A percentile compares a stretch with the other conserved stretches of the same genome.
Conservation (phyloP, 1,140 invertebrate species). For the Eriosoma lanigerum region DNA sequence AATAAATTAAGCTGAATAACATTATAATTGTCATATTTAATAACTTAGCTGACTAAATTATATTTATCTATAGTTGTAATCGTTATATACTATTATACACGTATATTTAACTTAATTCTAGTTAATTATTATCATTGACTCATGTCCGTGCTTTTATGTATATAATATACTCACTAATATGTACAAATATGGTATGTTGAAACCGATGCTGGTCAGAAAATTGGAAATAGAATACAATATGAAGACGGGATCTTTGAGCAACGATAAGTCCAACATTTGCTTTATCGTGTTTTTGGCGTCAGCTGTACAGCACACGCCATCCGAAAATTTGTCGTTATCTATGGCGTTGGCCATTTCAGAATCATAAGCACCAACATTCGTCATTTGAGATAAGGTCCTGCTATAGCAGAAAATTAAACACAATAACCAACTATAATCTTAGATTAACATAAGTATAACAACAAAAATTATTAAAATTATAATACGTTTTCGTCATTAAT, state of each 20-base stretch:
- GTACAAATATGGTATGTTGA: conserved; percentile 91
- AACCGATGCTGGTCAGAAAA: conserved; percentile 94
- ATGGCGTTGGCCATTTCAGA: conserved; percentile 65
- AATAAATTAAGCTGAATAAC: too few relatives aligned
- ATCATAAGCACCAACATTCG: conserved; percentile 57
- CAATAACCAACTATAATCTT: too few relatives aligned
- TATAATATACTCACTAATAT: conserved; percentile 63
- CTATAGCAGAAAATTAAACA: conserved; percentile 55
- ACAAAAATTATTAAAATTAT: too few relatives aligned
- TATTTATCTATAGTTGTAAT: too few relatives aligned
- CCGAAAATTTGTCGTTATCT: conserved; percentile 84
- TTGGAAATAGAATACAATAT: conserved; percentile 90
- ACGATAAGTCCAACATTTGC: conserved; percentile 81
- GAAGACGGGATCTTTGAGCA: conserved; percentile 84
- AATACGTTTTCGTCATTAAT: too few relatives aligned
- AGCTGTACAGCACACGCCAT: conserved; percentile 67
- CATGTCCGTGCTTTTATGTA: too few relatives aligned
- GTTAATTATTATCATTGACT: too few relatives aligned
- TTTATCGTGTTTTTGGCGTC: conserved; percentile 67
- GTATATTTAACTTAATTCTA: too few relatives aligned
- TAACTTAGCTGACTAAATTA: too few relatives aligned
- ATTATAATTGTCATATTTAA: too few relatives aligned
- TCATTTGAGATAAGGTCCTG: conserved; percentile 30
- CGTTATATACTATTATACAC: too few relatives aligned
- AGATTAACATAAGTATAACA: too few relatives aligned